Evolutionary conservation across 1,140 invertebrate genomes (phyloP).

Genomic region (Lepeophtheirus salmonis): DNA sequence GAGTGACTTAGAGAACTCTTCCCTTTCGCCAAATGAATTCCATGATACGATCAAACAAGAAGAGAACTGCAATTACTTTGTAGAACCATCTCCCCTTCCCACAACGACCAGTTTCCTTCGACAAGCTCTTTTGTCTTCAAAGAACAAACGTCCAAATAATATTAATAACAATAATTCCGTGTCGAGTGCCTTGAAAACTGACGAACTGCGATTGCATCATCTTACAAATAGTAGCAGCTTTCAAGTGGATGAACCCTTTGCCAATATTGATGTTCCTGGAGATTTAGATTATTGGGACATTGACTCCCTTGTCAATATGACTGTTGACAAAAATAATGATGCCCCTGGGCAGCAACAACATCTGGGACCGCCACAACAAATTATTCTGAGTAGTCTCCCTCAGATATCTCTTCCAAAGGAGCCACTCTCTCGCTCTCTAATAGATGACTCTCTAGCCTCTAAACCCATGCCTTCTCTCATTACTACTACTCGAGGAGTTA

Average conservation of each 20-base stretch:
- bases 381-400: background rate
- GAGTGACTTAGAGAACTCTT: background rate
- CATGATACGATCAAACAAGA: background rate
- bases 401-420: constrained; percentile 10
- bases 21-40: background rate
- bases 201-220: background rate
- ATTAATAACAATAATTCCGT: too few relatives aligned
- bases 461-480: background rate
- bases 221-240: too few relatives aligned
- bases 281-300: constrained; percentile 4
- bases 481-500: too few relatives aligned
- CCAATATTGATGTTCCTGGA: background rate
- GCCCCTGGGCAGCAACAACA: background rate
- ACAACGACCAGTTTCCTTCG: constrained; percentile 4
- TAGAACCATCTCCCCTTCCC: background rate
- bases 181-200: background rate
- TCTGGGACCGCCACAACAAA: background rate
- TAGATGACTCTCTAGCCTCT: background rate
- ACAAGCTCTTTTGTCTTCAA: background rate
- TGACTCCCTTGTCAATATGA: background rate
- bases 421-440: background rate
- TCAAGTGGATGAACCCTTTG: constrained; percentile 7
- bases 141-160: too few relatives aligned
- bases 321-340: background rate
- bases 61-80: background rate